Evolutionary conservation across 1,140 invertebrate genomes (phyloP), one percentile per base, ranked within the genome.

Genomic region (Drosophila funebris): DNA sequence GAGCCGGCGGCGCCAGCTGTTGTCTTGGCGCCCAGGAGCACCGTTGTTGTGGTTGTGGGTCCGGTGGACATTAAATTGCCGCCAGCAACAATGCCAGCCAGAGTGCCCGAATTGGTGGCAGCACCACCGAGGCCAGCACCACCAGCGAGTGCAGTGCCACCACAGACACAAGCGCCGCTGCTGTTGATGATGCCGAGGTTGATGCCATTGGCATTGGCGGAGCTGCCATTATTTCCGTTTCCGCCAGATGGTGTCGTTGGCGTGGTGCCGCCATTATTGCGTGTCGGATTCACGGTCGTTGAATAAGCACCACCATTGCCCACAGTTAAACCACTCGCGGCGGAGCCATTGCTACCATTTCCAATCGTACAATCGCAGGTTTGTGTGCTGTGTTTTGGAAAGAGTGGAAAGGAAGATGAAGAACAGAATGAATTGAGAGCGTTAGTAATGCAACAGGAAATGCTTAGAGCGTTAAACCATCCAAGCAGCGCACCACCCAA

Each of bases 271-370:
- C 90, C 90, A 80, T 89, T 89, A 75, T 85, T 81, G 33, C 89
- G 85, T 70, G 85, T 90, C 41, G 90, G 90, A 80, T 91, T 91
- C 67, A 91, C 90, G 53, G 90, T 91, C 62, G 90, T 91, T 52
- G 90, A 89, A 43, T 90, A 90, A 44, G 90, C 82, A 44, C 75
- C 67, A 16, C 85, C 90, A 70, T 43, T 72, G 31, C 60, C 73
- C 36, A 44, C 43, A 31, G 73, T 67, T 62, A 75, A 7, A 14
- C 74, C 74, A 6, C 37, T 41, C 37, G 81, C 66, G 79, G 76
- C 84, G 93, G 93, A 76, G 92, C 92, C 56, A 91, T 93, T 41
- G 94, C 94, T 58, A 92, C 94, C 73, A 81, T 73, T 66, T 92
- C 92, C 61, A 91, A 90, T 68, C 92, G 94, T 18, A 92, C 92